Evolutionary conservation across 2,888 invertebrate genomes (phyloP).

Genomic region (Cerastis rubricosa): DNA sequence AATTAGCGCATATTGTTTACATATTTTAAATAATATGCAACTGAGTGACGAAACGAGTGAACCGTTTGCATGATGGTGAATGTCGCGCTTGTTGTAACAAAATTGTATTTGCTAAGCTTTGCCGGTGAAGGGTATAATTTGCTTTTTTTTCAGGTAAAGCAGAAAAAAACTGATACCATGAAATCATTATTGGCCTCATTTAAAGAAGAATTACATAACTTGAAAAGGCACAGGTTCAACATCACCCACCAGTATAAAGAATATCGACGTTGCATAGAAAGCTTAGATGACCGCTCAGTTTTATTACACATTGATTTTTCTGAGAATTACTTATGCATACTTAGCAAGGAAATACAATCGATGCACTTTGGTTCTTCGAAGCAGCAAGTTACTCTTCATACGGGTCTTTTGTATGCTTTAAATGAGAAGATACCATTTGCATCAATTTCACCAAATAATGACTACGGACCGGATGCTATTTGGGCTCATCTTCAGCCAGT

Average conservation of each 20-base stretch:
- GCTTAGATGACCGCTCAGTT: too few species aligned
- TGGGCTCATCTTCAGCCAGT: neutral
- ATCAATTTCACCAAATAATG: too few species aligned
- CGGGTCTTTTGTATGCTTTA: too few species aligned
- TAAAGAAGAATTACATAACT: too few species aligned
- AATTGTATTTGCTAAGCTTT: neutral
- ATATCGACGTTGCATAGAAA: too few species aligned
- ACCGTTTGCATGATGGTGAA: neutral
- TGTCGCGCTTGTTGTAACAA: neutral
- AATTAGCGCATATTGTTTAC: too few species aligned
- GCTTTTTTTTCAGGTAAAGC: neutral
- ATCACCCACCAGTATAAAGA: too few species aligned
- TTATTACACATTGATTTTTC: too few species aligned
- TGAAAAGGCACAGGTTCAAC: too few species aligned
- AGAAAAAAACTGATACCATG: too few species aligned
- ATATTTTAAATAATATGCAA: neutral
- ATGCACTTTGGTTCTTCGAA: constrained; percentile 4
- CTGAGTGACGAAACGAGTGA: neutral
- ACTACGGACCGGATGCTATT: neutral
- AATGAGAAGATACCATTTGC: too few species aligned
- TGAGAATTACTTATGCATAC: neutral
- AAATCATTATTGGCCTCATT: too few species aligned
- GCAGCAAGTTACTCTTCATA: neutral
- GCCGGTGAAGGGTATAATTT: constrained; percentile 1
- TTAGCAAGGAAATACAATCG: constrained; percentile 6